A percentile compares a stretch with the other conserved stretches of the same genome.
phyloP scores from a whole-genome alignment of 2,888 invertebrate species.

The Leucozona laternaria region DNA sequence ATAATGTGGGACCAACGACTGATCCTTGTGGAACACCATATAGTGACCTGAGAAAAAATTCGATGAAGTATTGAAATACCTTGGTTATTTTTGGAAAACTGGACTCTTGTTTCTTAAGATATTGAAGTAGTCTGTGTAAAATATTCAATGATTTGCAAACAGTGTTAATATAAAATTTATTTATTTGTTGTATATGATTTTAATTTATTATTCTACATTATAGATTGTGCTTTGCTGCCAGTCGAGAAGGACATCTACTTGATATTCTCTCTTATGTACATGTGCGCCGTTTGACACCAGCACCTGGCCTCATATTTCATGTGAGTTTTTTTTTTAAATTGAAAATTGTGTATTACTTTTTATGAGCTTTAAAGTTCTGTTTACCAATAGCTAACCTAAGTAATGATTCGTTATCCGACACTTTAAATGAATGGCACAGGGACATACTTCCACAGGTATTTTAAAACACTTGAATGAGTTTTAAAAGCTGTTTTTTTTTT shows the following conservation, averaged over 20 bases:
- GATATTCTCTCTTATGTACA: slow-evolving; percentile 96
- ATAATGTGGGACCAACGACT: neutral
- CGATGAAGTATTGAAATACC: neutral
- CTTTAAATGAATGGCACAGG: too few relatives aligned
- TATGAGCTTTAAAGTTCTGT: too few relatives aligned
- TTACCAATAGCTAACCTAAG: too few relatives aligned
- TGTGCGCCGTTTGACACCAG: slow-evolving; percentile 94
- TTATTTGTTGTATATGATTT: neutral
- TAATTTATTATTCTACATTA: slow-evolving; percentile 21
- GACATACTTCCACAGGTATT: too few relatives aligned
- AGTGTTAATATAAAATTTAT: neutral
- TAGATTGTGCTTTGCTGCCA: slow-evolving; percentile 95
- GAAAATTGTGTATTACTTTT: neutral
- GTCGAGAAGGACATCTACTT: slow-evolving; percentile 95
- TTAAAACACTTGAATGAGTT: too few relatives aligned
- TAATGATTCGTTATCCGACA: too few relatives aligned
- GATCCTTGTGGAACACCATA: neutral
- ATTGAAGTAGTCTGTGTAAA: neutral
- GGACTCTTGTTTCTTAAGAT: neutral
- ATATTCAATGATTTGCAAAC: slow-evolving; percentile 2
- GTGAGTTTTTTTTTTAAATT: slow-evolving; percentile 85
- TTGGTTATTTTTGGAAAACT: neutral
- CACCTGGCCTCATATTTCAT: slow-evolving; percentile 98
- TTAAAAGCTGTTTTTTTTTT: too few relatives aligned
- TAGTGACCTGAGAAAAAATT: neutral